A percentile compares a stretch with the other conserved stretches of the same genome.
Evolutionary conservation across 92 coral and sea anemone genomes (phyloP).

Genomic region (Virgularia gustaviana): DNA sequence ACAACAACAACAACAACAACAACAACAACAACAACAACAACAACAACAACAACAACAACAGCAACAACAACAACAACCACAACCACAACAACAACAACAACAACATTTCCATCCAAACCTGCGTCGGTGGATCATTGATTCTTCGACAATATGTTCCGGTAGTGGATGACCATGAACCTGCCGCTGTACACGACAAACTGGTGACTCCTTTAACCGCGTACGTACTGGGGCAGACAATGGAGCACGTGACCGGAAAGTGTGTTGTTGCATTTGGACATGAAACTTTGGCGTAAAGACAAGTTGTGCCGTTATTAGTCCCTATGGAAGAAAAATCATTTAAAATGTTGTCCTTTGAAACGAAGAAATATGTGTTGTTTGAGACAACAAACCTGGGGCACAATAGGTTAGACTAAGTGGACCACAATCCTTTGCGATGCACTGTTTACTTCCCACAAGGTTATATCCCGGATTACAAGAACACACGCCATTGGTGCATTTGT

Average conservation of each 20-base stretch:
- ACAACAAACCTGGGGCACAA: constrained; percentile 72
- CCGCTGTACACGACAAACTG: constrained; percentile 82
- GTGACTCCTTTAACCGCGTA: constrained; percentile 74
- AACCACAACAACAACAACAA: too few relatives aligned
- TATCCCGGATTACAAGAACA: constrained; percentile 86
- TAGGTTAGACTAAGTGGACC: constrained; percentile 62
- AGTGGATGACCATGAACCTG: constrained; percentile 79
- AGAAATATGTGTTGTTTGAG: not conserved
- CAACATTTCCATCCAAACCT: constrained; percentile 43
- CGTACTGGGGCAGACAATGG: constrained; percentile 66
- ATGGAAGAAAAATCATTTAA: constrained; percentile 6
- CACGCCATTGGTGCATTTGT: constrained; percentile 71
- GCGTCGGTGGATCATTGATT: constrained; percentile 90
- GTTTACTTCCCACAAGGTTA: constrained; percentile 61
- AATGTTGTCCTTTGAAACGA: too few relatives aligned
- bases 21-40: not conserved
- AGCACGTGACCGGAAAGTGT: constrained; percentile 77
- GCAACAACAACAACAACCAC: too few relatives aligned
- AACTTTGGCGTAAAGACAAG: constrained; percentile 69
- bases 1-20: not conserved
- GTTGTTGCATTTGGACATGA: constrained; percentile 81
- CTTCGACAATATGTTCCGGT: constrained; percentile 81
- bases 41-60: not conserved
- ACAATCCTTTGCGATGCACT: constrained; percentile 81
- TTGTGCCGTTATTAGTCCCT: constrained; percentile 76